These are phyloP conservation scores for Apodemus speciosus DNA, from an alignment of 2,113 vertebrate species.

Conservation along the genomic window DNA sequence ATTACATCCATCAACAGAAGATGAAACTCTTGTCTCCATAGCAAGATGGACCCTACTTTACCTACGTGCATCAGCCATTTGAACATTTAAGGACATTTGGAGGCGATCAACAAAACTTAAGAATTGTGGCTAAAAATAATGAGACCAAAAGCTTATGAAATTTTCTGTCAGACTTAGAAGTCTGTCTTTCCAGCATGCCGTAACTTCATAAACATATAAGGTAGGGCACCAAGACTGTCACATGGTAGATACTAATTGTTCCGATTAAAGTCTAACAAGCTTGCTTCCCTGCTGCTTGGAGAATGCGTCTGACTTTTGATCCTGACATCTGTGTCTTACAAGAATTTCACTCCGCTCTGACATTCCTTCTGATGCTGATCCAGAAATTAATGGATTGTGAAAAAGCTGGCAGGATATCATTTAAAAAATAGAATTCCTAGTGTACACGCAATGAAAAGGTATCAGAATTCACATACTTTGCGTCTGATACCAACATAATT, in stretches of 20 bases:
- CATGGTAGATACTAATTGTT: slow-evolving; percentile 94
- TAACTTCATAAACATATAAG: slow-evolving; percentile 83
- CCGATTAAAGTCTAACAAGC: slow-evolving; percentile 92
- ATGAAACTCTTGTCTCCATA: slow-evolving; percentile 52
- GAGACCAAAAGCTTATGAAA: slow-evolving; percentile 56
- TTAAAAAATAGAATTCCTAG: slow-evolving; percentile 91
- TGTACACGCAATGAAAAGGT: slow-evolving; percentile 87
- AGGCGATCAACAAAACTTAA: slow-evolving; percentile 67
- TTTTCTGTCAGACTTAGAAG: slow-evolving; percentile 79
- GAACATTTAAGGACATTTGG: slow-evolving; percentile 68
- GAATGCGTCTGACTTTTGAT: slow-evolving; percentile 98
- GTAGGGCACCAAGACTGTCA: slow-evolving; percentile 86
- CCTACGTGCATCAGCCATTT: slow-evolving; percentile 62
- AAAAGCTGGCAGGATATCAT: slow-evolving; percentile 94
- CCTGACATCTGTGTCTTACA: slow-evolving; percentile 99
- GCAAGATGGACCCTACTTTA: background rate
- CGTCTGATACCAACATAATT: slow-evolving; percentile 81
- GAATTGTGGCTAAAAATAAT: slow-evolving; percentile 57
- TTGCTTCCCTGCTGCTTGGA: slow-evolving; percentile 90
- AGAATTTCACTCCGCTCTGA: slow-evolving; percentile 96
- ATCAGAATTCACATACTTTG: slow-evolving; percentile 85
- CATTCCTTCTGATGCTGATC: slow-evolving; percentile 96
- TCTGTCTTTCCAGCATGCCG: slow-evolving; percentile 80
- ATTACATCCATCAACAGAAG: slow-evolving; percentile 24
- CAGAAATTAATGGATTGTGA: slow-evolving; percentile 97